Conservation (phyloP, 2,888 invertebrate species). For the Platynereis dumerilii region DNA sequence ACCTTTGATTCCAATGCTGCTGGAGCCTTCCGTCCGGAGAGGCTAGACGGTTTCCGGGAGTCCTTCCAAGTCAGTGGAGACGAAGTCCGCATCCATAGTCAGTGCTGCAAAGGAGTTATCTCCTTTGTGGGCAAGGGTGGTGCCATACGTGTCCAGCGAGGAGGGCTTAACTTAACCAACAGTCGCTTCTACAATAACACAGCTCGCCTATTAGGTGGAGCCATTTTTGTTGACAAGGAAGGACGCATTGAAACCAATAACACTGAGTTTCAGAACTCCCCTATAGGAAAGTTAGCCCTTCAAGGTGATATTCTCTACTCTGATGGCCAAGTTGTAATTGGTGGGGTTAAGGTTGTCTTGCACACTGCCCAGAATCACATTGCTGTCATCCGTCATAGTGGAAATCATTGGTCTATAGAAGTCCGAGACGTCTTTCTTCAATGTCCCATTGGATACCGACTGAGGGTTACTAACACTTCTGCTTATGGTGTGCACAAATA, state of each 20-base stretch:
- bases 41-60: slow-evolving; percentile 2
- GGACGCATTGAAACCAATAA: slow-evolving; percentile 20
- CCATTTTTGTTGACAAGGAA: slow-evolving; percentile 35
- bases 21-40: slow-evolving; percentile 21
- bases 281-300: slow-evolving; percentile 11
- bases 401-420: slow-evolving; percentile 38
- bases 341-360: slow-evolving; percentile 26
- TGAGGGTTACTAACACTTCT: slow-evolving; percentile 38
- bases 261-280: slow-evolving; percentile 22
- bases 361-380: slow-evolving; percentile 33
- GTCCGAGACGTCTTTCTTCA: slow-evolving; percentile 37
- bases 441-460: slow-evolving; percentile 37
- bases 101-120: slow-evolving; percentile 35
- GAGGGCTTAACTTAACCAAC: slow-evolving; percentile 13
- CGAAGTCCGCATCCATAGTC: slow-evolving; percentile 29
- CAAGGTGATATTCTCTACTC: slow-evolving; percentile 40
- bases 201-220: slow-evolving; percentile 33
- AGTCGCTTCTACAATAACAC: slow-evolving; percentile 35
- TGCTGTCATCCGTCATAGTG: slow-evolving; percentile 36
- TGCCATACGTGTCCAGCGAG: slow-evolving; percentile 33
- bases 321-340: slow-evolving; percentile 34
- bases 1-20: slow-evolving; percentile 33
- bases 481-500: slow-evolving; percentile 34
- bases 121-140: slow-evolving; percentile 39
- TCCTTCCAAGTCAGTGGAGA: slow-evolving; percentile 27